These are phyloP conservation scores for Paraescarpia echinospica DNA, from an alignment of 1,140 invertebrate species.

Conservation along the genomic window DNA sequence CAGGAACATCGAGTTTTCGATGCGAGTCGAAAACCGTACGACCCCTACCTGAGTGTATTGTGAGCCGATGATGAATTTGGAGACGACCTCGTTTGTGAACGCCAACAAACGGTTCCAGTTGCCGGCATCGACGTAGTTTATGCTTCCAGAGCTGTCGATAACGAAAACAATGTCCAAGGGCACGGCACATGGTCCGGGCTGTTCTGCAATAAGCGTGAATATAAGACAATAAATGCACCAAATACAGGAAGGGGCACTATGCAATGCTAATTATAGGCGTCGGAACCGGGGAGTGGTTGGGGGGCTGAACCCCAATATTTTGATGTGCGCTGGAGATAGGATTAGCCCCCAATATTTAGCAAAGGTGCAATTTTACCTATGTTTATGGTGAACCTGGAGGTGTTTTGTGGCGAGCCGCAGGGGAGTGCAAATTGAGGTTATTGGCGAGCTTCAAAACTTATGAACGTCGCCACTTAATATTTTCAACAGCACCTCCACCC, in stretches of 20 bases:
- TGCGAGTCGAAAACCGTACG: constrained; percentile 9
- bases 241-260: not conserved
- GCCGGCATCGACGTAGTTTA: constrained; percentile 18
- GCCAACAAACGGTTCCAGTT: constrained; percentile 23
- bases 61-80: constrained; percentile 10
- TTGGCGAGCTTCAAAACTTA: too few species aligned
- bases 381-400: too few species aligned
- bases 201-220: not conserved
- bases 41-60: constrained; percentile 12
- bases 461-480: too few species aligned
- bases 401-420: too few species aligned
- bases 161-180: constrained; percentile 28
- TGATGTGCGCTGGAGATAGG: too few species aligned
- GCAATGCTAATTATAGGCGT: not conserved
- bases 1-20: constrained; percentile 11
- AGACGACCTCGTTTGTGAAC: constrained; percentile 22
- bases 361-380: too few species aligned
- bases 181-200: not conserved
- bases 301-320: too few species aligned
- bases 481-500: too few species aligned
- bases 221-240: not conserved
- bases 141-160: constrained; percentile 29
- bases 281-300: too few species aligned
- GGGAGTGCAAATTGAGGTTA: too few species aligned
- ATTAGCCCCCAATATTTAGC: too few species aligned